Evolutionary conservation across 2,113 vertebrate genomes (phyloP).

Genomic region (Opisthocomus hoazin): DNA sequence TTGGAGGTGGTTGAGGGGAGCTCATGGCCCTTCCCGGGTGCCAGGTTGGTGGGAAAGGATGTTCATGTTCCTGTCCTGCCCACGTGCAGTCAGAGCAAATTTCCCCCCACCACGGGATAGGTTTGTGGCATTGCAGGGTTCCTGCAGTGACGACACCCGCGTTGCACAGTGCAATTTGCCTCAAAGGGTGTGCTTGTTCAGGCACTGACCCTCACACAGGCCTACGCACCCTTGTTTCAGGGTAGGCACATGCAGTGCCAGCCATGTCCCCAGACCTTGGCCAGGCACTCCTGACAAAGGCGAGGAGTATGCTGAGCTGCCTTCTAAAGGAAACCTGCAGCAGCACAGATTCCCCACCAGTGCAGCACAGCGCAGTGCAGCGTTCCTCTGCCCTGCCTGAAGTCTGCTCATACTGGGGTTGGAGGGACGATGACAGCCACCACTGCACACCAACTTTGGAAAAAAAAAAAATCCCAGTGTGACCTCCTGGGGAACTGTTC

Average conservation of each 20-base stretch:
- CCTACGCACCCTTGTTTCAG: background rate
- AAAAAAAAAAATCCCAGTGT: background rate
- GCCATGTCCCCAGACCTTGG: background rate
- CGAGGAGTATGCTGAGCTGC: background rate
- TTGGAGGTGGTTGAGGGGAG: rapidly evolving
- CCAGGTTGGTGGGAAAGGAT: background rate
- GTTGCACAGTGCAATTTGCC: background rate
- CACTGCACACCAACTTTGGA: background rate
- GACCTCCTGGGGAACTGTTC: background rate
- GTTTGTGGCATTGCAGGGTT: background rate
- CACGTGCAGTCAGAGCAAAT: background rate
- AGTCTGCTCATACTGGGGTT: rapidly evolving
- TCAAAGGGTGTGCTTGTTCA: background rate
- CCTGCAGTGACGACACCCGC: background rate
- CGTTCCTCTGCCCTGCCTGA: background rate
- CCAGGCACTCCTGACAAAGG: background rate
- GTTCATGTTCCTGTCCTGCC: background rate
- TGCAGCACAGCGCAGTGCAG: background rate
- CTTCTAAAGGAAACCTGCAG: background rate
- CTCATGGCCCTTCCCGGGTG: background rate
- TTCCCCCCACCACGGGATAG: background rate
- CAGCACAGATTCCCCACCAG: background rate
- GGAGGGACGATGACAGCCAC: background rate
- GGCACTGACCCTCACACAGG: background rate
- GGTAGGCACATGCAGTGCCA: background rate